Evolutionary conservation across 1,140 invertebrate genomes (phyloP).

Genomic region (Geopemphigus sp.): DNA sequence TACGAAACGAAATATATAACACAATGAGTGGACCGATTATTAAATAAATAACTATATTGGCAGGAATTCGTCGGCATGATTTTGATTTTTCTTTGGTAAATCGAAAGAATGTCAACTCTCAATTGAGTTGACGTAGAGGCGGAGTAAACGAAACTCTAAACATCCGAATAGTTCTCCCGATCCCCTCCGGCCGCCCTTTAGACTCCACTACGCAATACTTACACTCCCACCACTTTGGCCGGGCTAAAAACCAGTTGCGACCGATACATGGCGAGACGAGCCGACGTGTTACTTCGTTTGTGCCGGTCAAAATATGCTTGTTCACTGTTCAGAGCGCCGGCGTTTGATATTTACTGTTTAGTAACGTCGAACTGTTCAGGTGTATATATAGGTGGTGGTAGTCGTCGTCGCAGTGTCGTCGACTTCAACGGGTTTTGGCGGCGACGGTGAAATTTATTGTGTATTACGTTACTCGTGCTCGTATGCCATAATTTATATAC

Average conservation of each 20-base stretch:
- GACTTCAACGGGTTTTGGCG: neutral
- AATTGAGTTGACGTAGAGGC: too few species aligned
- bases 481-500: too few species aligned
- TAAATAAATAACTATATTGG: too few species aligned
- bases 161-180: neutral
- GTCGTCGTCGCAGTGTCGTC: neutral
- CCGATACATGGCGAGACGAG: conserved; percentile 17
- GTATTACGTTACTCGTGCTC: too few species aligned
- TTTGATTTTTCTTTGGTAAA: too few species aligned
- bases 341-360: neutral
- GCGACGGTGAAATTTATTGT: too few species aligned
- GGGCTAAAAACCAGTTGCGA: conserved; percentile 23
- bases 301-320: neutral
- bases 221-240: neutral
- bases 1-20: too few species aligned
- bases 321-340: neutral
- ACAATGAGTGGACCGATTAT: too few species aligned
- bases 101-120: too few species aligned
- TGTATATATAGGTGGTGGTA: neutral
- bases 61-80: too few species aligned
- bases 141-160: neutral
- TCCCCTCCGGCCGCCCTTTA: neutral
- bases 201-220: too few species aligned
- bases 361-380: neutral
- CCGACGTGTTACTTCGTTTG: neutral